Evolutionary conservation across 1,140 invertebrate species (phyloP).

Genomic region (Penaeus vannamei): DNA sequence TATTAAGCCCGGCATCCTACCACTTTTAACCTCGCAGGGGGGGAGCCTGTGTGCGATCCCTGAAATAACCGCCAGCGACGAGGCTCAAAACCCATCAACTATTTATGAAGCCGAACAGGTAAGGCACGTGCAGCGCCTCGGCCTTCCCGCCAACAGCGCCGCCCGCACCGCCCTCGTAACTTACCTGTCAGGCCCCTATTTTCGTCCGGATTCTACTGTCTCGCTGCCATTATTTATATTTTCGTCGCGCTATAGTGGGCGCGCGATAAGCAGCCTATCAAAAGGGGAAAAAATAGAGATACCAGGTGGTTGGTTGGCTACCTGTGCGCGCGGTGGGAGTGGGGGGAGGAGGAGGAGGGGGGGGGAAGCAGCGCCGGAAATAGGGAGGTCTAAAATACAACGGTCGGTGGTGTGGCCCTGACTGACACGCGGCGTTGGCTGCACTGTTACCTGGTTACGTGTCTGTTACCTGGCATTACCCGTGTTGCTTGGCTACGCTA

Average conservation of each 20-base stretch:
- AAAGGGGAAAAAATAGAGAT: too few relatives aligned
- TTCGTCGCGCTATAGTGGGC: too few relatives aligned
- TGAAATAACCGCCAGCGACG: slow-evolving; percentile 35
- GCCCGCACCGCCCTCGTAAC: too few relatives aligned
- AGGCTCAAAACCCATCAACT: slow-evolving; percentile 1
- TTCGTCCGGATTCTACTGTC: too few relatives aligned
- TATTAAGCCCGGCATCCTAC: slow-evolving; percentile 43
- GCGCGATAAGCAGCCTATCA: too few relatives aligned
- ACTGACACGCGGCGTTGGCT: slow-evolving; percentile 8
- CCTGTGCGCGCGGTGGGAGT: not conserved
- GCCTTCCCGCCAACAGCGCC: too few relatives aligned
- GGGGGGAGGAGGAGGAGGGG: not conserved
- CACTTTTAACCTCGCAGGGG: slow-evolving; percentile 27
- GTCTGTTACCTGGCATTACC: too few relatives aligned
- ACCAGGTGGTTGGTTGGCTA: too few relatives aligned
- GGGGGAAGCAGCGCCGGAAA: slow-evolving; percentile 13
- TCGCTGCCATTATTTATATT: too few relatives aligned
- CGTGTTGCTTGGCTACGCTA: too few relatives aligned
- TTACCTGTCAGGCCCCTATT: too few relatives aligned
- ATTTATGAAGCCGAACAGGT: slow-evolving; percentile 31
- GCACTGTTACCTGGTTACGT: too few relatives aligned
- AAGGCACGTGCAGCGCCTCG: not conserved
- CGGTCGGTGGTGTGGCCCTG: not conserved
- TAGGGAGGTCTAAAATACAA: slow-evolving; percentile 38
- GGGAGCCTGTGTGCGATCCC: slow-evolving; percentile 13